Percentiles rank a stretch among this genome's conserved stretches.
These are phyloP conservation scores for Aythya fuligula DNA, from an alignment of 2,797 vertebrate species.

Conservation along the genomic window DNA sequence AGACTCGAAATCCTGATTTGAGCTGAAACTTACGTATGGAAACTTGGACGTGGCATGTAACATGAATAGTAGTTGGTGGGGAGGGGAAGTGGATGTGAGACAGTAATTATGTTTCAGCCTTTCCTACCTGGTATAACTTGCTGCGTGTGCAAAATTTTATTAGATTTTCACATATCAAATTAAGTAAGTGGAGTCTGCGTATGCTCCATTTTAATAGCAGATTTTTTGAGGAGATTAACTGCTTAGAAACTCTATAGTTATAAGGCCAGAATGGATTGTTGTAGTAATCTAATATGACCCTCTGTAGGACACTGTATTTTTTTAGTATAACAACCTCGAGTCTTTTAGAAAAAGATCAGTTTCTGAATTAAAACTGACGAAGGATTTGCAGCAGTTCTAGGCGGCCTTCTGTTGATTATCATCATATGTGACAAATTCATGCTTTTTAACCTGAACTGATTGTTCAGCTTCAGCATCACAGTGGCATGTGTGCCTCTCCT, in stretches of 20 bases:
- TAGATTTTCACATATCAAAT: constrained; percentile 23
- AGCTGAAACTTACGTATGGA: background rate
- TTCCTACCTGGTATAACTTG: background rate
- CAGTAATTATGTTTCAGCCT: background rate
- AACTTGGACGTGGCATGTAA: background rate
- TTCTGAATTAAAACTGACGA: background rate
- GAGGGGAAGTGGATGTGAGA: background rate
- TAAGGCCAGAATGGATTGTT: background rate
- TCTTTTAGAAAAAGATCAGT: background rate
- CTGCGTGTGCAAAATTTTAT: constrained; percentile 30
- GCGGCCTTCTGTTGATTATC: background rate
- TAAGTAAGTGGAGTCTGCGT: constrained; percentile 1
- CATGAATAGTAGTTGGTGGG: rapidly evolving
- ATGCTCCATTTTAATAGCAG: background rate
- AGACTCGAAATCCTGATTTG: background rate
- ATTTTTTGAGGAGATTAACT: constrained; percentile 43
- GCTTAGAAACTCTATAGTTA: background rate
- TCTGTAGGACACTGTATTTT: background rate
- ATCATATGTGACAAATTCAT: background rate
- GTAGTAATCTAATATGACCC: background rate
- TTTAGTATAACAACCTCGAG: background rate
- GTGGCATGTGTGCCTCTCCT: background rate
- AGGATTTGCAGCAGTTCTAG: background rate
- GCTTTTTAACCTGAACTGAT: background rate
- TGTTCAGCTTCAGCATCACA: background rate